phyloP scores from a whole-genome alignment of 2,113 vertebrate species.

The Prunella himalayana region DNA sequence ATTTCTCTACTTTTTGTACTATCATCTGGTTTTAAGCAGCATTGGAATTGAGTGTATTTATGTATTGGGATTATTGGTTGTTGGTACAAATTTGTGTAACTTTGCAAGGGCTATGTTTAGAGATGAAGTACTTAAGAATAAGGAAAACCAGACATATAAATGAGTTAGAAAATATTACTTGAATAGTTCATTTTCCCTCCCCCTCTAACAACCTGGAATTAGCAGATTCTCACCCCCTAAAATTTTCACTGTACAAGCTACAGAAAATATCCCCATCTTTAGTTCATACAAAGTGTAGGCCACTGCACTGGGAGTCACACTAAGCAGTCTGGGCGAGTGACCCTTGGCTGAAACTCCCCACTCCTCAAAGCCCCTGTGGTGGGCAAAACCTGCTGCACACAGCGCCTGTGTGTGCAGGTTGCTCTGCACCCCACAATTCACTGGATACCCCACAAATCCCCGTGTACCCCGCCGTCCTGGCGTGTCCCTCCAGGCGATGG shows the following conservation, averaged over 20 bases:
- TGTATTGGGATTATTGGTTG: neutral
- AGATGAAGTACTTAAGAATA: neutral
- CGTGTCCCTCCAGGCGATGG: rapidly evolving
- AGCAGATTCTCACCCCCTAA: neutral
- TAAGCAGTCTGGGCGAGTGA: rapidly evolving
- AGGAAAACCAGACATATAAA: neutral
- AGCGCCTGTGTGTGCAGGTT: rapidly evolving
- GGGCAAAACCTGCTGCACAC: too few species aligned
- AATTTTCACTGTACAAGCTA: neutral
- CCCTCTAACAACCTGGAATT: neutral
- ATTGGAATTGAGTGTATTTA: neutral
- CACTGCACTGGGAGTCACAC: neutral
- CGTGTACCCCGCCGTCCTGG: rapidly evolving
- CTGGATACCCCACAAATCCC: too few species aligned
- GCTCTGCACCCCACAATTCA: rapidly evolving
- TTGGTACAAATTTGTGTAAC: neutral
- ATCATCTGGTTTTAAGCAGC: neutral
- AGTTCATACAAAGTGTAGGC: neutral
- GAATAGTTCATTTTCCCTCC: neutral
- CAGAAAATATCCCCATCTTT: neutral
- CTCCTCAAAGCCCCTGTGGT: neutral
- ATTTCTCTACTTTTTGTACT: neutral
- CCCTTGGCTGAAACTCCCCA: rapidly evolving
- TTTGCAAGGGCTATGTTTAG: neutral
- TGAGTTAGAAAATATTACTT: neutral